A percentile compares a stretch with the other conserved stretches of the same genome.
These are phyloP conservation scores for Varanus salvator DNA, from an alignment of 2,113 vertebrate species.

Conservation along the genomic window DNA sequence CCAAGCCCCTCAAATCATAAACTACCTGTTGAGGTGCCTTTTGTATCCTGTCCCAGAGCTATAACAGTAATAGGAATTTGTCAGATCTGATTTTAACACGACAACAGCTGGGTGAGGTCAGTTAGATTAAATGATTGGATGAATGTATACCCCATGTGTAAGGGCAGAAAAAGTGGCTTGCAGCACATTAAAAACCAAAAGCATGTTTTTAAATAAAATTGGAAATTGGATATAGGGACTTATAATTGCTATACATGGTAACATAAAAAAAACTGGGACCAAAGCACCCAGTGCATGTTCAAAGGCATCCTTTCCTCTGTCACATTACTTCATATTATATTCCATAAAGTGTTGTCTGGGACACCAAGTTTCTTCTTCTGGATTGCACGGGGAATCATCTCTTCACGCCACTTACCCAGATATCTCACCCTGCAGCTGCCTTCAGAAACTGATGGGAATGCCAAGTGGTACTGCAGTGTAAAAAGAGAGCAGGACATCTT, in stretches of 20 bases:
- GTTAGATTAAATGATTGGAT: neutral
- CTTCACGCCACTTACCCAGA: too few species aligned
- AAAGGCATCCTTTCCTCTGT: too few species aligned
- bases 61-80: neutral
- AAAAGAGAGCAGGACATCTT: too few species aligned
- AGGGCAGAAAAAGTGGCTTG: neutral
- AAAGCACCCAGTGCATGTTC: too few species aligned
- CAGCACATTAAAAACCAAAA: neutral
- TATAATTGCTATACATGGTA: neutral
- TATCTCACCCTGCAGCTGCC: too few species aligned
- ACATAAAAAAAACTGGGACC: neutral
- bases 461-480: too few species aligned
- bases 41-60: neutral
- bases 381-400: too few species aligned
- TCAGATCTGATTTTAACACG: neutral
- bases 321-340: too few species aligned
- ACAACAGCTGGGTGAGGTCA: too few species aligned
- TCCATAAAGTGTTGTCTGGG: too few species aligned
- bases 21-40: neutral
- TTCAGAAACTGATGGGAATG: too few species aligned
- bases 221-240: neutral
- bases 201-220: neutral
- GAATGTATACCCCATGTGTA: neutral
- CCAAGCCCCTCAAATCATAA: neutral
- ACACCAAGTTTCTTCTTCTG: too few species aligned